Evolutionary conservation across 1,140 invertebrate genomes (phyloP).

Genomic region (Zaprionus vittiger): DNA sequence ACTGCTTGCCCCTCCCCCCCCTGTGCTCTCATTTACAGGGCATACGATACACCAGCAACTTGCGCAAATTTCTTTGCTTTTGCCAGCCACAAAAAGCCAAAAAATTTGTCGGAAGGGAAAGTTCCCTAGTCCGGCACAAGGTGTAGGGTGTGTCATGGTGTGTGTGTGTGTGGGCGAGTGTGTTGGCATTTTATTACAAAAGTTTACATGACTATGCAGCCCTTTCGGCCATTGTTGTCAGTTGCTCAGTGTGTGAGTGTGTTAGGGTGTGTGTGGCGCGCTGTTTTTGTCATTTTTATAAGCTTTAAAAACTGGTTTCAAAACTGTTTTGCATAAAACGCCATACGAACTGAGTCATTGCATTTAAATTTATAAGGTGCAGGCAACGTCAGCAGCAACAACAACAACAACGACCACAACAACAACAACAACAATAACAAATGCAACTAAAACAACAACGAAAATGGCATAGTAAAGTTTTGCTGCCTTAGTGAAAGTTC

Average conservation of each 20-base stretch:
- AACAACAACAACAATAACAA: slow-evolving; percentile 13
- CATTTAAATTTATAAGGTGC: slow-evolving; percentile 56
- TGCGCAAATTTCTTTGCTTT: slow-evolving; percentile 72
- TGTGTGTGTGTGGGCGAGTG: slow-evolving; percentile 54
- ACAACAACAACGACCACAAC: slow-evolving; percentile 13
- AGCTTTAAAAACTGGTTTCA: slow-evolving; percentile 55
- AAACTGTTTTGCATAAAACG: slow-evolving; percentile 46
- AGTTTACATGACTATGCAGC: slow-evolving; percentile 73
- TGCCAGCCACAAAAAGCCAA: slow-evolving; percentile 57
- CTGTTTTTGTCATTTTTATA: slow-evolving; percentile 75
- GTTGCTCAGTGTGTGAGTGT: slow-evolving; percentile 28
- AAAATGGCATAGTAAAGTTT: slow-evolving; percentile 19
- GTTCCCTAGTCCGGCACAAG: slow-evolving; percentile 7
- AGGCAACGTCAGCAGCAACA: slow-evolving; percentile 18
- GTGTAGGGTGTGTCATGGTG: background rate
- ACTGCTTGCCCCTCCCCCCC: too few species aligned
- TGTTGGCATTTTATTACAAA: slow-evolving; percentile 78
- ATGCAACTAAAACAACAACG: background rate
- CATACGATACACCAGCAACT: slow-evolving; percentile 53
- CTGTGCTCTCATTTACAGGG: background rate
- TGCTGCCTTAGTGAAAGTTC: slow-evolving; percentile 21
- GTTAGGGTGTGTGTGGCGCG: slow-evolving; percentile 25
- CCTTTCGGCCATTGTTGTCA: slow-evolving; percentile 44
- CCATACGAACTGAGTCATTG: slow-evolving; percentile 43
- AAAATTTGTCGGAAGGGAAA: slow-evolving; percentile 32